Percentiles rank a stretch among this genome's conserved stretches.
Evolutionary conservation across 2,113 vertebrate species (phyloP).

Genomic region (Mus pahari): DNA sequence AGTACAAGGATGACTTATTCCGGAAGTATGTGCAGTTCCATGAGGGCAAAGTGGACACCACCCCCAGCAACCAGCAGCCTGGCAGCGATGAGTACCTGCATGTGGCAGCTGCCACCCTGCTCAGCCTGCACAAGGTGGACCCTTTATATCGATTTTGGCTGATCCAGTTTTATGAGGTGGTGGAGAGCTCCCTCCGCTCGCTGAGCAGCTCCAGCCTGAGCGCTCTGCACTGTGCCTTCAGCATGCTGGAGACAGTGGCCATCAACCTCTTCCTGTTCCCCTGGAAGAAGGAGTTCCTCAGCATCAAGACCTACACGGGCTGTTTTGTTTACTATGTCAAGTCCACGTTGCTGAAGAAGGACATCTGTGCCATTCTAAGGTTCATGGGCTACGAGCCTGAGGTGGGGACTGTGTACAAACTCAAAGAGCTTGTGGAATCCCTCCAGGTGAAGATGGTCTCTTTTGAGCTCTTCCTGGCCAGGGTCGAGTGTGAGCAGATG

Average conservation of each 20-base stretch:
- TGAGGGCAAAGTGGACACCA: conserved; percentile 91
- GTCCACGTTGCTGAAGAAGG: conserved; percentile 92
- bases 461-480: conserved; percentile 96
- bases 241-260: conserved; percentile 93
- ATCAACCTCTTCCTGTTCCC: conserved; percentile 97
- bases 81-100: conserved; percentile 92
- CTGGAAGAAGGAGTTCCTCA: conserved; percentile 99
- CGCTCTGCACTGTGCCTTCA: conserved; percentile 92
- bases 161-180: conserved; percentile 96
- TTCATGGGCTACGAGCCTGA: conserved; percentile 96
- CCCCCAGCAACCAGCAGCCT: conserved; percentile 86
- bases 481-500: conserved; percentile 95
- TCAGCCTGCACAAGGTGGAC: conserved; percentile 95
- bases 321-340: conserved; percentile 97
- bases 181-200: conserved; percentile 92
- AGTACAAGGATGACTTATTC: conserved; percentile 97
- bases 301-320: conserved; percentile 99
- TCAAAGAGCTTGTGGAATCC: conserved; percentile 90
- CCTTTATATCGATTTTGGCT: conserved; percentile 94
- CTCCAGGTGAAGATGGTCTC: conserved; percentile 90
- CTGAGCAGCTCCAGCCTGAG: conserved; percentile 92
- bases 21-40: conserved; percentile 96
- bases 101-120: conserved; percentile 93
- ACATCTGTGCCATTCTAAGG: conserved; percentile 92
- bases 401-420: conserved; percentile 89